A percentile compares a stretch with the other conserved stretches of the same genome.
These are phyloP conservation scores for Drosophila austrosaltans DNA, from an alignment of 2,888 invertebrate genomes.

Conservation along the genomic window DNA sequence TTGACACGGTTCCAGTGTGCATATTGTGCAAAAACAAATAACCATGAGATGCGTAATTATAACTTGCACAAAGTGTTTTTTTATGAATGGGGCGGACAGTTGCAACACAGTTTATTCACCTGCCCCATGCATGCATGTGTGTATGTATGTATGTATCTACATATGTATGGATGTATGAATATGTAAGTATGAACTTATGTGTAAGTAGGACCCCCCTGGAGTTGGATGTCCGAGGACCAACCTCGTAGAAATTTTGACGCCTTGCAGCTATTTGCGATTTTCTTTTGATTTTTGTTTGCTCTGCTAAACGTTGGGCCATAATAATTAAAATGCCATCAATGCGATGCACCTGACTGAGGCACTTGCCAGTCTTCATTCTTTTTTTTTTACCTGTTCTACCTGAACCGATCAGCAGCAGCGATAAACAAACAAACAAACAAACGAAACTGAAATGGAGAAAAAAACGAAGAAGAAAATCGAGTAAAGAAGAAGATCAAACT, in stretches of 20 bases:
- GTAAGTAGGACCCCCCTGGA: constrained; percentile 8
- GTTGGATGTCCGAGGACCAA: constrained; percentile 34
- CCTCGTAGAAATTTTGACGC: constrained; percentile 73
- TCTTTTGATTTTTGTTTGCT: constrained; percentile 43
- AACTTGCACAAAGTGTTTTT: constrained; percentile 75
- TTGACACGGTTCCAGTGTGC: neutral
- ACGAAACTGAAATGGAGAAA: neutral
- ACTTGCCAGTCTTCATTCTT: constrained; percentile 11
- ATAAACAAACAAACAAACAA: constrained; percentile 22
- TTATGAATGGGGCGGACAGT: constrained; percentile 81
- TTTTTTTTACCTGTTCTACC: constrained; percentile 32
- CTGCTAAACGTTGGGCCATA: constrained; percentile 53
- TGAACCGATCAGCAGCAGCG: constrained; percentile 37
- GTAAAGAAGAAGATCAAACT: constrained; percentile 6
- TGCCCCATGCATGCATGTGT: constrained; percentile 46
- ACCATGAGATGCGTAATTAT: constrained; percentile 78
- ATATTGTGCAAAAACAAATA: constrained; percentile 75
- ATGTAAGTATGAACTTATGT: neutral
- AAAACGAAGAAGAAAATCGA: neutral
- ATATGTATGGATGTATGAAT: neutral
- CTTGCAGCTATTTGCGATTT: constrained; percentile 78
- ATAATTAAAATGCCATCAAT: constrained; percentile 82
- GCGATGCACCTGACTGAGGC: constrained; percentile 46
- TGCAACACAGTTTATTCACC: constrained; percentile 81
- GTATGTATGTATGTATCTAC: neutral